A percentile compares a stretch with the other conserved stretches of the same genome.
Conservation (phyloP, 2,888 invertebrate genomes). For the Dryomyza anilis region DNA sequence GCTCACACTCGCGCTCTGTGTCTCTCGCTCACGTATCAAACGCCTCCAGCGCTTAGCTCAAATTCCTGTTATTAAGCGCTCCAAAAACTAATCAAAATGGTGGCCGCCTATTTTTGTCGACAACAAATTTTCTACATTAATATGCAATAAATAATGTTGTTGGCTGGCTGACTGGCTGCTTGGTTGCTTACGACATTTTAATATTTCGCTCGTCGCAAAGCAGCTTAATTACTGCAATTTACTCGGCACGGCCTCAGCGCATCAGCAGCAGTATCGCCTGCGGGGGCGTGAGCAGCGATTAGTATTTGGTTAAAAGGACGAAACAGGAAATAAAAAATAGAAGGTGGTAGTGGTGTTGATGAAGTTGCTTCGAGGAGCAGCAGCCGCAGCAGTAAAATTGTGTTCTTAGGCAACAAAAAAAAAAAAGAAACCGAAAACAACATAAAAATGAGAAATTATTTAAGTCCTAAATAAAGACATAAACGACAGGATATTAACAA, state of each 20-base stretch:
- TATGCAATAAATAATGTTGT: no score
- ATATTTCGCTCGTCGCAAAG: slow-evolving; percentile 19
- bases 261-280: neutral
- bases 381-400: neutral
- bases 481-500: slow-evolving; percentile 27
- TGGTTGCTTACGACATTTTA: slow-evolving; percentile 27
- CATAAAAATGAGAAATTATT: slow-evolving; percentile 20
- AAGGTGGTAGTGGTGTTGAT: no score
- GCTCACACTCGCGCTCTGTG: no score
- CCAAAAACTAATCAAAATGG: no score
- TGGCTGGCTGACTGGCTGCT: no score
- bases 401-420: neutral
- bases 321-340: neutral
- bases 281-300: neutral
- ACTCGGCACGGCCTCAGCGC: neutral
- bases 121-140: no score
- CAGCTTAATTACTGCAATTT: slow-evolving; percentile 29
- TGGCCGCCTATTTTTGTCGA: no score
- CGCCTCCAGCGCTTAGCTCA: no score
- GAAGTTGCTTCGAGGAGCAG: neutral
- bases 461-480: slow-evolving; percentile 25
- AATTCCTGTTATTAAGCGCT: no score
- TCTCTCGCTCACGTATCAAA: no score
- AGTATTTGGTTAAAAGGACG: neutral
- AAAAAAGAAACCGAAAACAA: neutral